A percentile compares a stretch with the other conserved stretches of the same genome.
phyloP scores from a whole-genome alignment of 2,113 vertebrate genomes.

The Zootoca vivipara region DNA sequence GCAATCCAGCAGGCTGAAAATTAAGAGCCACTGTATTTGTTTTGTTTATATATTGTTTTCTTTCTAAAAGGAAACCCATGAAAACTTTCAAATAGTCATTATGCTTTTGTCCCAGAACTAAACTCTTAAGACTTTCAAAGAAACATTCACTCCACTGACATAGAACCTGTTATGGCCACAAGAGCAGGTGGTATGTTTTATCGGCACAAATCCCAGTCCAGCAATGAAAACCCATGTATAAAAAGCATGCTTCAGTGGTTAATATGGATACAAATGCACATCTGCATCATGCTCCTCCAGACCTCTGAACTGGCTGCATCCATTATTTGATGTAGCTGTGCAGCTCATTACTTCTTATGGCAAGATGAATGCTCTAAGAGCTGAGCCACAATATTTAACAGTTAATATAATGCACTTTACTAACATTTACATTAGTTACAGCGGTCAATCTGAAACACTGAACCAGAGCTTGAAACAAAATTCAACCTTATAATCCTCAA shows the following conservation, averaged over 20 bases:
- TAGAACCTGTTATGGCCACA: background rate
- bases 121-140: background rate
- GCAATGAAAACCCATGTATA: background rate
- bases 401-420: background rate
- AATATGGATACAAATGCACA: background rate
- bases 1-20: background rate
- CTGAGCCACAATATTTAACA: background rate
- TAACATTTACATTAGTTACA: background rate
- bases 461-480: too few species aligned
- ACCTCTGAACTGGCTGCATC: background rate
- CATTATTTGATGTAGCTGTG: background rate
- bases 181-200: background rate
- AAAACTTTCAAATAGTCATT: background rate
- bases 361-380: background rate
- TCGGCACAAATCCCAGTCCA: background rate
- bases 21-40: background rate
- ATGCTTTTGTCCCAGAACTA: background rate
- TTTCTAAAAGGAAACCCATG: too few species aligned
- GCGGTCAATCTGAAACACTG: background rate
- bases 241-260: background rate
- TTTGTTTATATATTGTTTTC: background rate
- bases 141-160: background rate
- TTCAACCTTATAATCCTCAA: background rate
- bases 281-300: background rate
- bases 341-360: background rate